Base-by-base conservation (phyloP, 2,888 invertebrate species). In the Caenorhabditis panamensis region DNA sequence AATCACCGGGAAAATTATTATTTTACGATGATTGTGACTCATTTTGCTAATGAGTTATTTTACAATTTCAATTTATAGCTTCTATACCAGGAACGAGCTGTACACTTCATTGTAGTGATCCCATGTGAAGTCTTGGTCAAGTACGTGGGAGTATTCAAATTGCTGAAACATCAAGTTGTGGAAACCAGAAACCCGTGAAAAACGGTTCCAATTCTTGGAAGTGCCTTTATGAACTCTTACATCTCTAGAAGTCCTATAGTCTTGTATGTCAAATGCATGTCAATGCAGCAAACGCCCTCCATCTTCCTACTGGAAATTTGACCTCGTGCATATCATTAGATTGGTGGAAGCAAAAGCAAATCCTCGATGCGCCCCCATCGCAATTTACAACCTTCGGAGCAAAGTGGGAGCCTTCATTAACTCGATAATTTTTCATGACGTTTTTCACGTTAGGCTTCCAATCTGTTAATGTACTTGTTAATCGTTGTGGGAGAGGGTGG, bases 271-370 rank as follows among this genome's bases (percentile, higher is more conserved):
- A 36, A 36, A 53, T 53, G 37, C 20, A 64, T 63, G 64, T 36
- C 41, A 16, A 28, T 47, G 47, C 47, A 47, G 22, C 49, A 31
- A 28, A 28, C 56, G 36, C 54, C 44, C 44, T 56, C 66, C 54
- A 47, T 16, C 64, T 44, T 56, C 61, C 26, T 53, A 47, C 63
- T 47, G 61, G 73, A 73, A 73, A 73, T 73, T 58, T 47, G 73
- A 75, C 66, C 75, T 75, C 75, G 75, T 67, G 75, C 75, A 75
- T 75, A 75, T 75, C 75, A 75, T 66, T 75, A 75, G 59, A 75
- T 75, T 66, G 58, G 44, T 26, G 31, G 51, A 51, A 13, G 72
- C 36, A 37, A 59, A 68, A 37, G 61, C 26, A 37, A 58, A 11
- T 16, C 13, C 18, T 31, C 31, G 31, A 58, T 9, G 61, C 36